A percentile compares a stretch with the other conserved stretches of the same genome.
These are phyloP conservation scores for Cryptocheilus praepositus DNA, from an alignment of 2,888 invertebrate species.

Conservation along the genomic window DNA sequence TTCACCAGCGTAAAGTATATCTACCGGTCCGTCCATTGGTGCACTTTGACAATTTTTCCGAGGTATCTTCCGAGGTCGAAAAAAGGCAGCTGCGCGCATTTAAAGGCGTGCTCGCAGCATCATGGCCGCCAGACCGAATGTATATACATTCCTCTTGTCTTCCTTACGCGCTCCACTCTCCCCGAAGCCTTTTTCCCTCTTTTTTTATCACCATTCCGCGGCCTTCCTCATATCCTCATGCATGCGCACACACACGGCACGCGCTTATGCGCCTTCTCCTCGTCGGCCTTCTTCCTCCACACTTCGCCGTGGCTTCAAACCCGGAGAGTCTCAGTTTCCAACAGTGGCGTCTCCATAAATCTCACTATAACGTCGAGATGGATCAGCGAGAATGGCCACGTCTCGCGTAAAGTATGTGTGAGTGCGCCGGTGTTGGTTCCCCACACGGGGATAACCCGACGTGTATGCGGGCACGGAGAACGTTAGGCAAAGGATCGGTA, in stretches of 20 bases:
- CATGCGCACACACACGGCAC: no score
- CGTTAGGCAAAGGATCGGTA: background rate
- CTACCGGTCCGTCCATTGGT: no score
- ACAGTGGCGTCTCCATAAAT: slow-evolving; percentile 70
- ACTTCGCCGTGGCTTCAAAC: slow-evolving; percentile 6
- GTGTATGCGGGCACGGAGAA: slow-evolving; percentile 15
- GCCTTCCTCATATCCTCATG: no score
- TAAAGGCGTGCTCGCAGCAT: slow-evolving; percentile 26
- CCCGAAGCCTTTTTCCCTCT: slow-evolving; percentile 15
- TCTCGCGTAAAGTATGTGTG: slow-evolving; percentile 50
- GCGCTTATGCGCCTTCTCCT: slow-evolving; percentile 7
- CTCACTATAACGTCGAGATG: slow-evolving; percentile 73
- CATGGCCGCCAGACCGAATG: slow-evolving; percentile 49
- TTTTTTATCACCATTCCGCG: slow-evolving; percentile 12
- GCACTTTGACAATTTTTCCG: no score
- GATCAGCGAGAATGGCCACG: slow-evolving; percentile 72
- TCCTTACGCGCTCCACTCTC: slow-evolving; percentile 18
- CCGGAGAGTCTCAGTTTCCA: slow-evolving; percentile 48
- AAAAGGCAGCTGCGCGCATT: no score
- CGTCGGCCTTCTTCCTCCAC: slow-evolving; percentile 18
- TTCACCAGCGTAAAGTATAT: no score
- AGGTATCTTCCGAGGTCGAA: no score
- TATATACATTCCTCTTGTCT: slow-evolving; percentile 30
- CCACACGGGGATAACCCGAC: slow-evolving; percentile 15
- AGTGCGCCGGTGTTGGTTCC: slow-evolving; percentile 31